phyloP scores from a whole-genome alignment of 1,140 invertebrate species.

The Drosophila carrolli region DNA sequence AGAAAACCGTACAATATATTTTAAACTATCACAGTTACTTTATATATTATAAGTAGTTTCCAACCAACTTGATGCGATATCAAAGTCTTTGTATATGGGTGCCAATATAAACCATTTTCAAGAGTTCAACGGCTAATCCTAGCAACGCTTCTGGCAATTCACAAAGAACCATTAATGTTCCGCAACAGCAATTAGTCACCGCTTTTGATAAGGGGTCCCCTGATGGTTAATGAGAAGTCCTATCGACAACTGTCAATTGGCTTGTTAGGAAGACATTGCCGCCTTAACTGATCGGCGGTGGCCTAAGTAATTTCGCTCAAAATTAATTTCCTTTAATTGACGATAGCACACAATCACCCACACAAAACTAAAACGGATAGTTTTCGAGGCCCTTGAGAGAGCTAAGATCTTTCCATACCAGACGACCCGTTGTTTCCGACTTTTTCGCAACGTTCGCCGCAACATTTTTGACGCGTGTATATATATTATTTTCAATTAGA shows the following conservation, averaged over 20 bases:
- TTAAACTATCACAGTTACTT: background rate
- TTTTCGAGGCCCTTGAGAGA: too few relatives aligned
- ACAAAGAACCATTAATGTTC: conserved; percentile 12
- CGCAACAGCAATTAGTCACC: conserved; percentile 3
- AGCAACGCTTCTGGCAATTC: background rate
- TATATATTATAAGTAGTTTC: background rate
- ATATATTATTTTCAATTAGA: conserved; percentile 50
- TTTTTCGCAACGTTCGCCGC: conserved; percentile 35
- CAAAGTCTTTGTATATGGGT: background rate
- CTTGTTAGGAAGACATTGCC: conserved; percentile 1
- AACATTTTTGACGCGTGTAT: conserved; percentile 28
- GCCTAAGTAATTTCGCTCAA: conserved; percentile 1
- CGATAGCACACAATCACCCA: conserved; percentile 8
- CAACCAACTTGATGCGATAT: background rate
- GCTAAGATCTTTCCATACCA: conserved; percentile 21
- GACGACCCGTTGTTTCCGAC: conserved; percentile 21
- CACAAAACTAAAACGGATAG: background rate
- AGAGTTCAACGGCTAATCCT: conserved; percentile 8
- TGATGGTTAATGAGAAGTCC: background rate
- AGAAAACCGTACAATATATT: too few relatives aligned
- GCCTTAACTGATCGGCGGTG: conserved; percentile 24
- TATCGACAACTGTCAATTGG: conserved; percentile 20
- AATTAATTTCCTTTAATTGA: conserved; percentile 37
- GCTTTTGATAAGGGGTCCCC: conserved; percentile 5
- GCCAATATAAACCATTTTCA: background rate